Conservation (phyloP, 2,888 invertebrate species). For the Pteria penguin region DNA sequence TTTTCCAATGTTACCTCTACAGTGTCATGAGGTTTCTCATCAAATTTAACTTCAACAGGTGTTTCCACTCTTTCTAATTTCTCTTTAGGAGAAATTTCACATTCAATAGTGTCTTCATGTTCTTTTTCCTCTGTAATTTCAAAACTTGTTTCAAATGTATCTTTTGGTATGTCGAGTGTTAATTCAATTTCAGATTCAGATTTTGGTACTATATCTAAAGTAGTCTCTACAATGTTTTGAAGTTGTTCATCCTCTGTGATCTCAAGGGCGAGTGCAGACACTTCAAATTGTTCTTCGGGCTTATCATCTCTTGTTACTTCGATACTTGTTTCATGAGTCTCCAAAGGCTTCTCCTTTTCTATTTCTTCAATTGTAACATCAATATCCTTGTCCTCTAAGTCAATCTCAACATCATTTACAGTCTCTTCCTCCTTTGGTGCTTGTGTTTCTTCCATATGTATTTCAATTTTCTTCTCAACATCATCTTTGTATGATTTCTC, state of each 20-base stretch:
- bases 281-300: neutral
- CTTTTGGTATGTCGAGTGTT: neutral
- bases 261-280: too few relatives aligned
- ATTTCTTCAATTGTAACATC: slow-evolving; percentile 1
- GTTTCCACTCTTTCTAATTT: neutral
- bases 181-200: neutral
- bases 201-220: neutral
- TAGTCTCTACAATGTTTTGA: too few relatives aligned
- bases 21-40: neutral
- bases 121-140: neutral
- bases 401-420: neutral
- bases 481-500: neutral
- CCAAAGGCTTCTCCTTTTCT: neutral
- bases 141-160: neutral
- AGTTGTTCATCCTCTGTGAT: too few relatives aligned
- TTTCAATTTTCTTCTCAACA: neutral
- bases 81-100: neutral
- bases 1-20: slow-evolving; percentile 11
- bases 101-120: neutral
- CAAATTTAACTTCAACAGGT: neutral
- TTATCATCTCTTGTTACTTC: neutral
- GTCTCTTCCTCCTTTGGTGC: neutral
- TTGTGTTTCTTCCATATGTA: neutral
- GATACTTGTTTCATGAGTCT: slow-evolving; percentile 2
- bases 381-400: neutral